phyloP scores from a whole-genome alignment of 2,888 invertebrate species.

The Cephus pygmeus region DNA sequence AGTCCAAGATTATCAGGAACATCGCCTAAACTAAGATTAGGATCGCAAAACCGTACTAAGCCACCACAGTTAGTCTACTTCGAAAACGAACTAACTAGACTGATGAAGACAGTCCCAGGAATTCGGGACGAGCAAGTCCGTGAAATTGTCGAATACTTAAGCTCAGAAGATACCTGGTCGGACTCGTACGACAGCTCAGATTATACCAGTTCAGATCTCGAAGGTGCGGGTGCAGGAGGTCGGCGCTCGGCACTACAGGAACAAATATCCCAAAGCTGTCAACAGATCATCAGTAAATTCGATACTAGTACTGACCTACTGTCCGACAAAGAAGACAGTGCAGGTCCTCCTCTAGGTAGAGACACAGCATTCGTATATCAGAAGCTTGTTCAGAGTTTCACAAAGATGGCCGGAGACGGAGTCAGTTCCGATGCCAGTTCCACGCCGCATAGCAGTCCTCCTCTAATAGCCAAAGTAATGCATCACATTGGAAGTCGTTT shows the following conservation, averaged over 20 bases:
- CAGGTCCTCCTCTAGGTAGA: constrained; percentile 68
- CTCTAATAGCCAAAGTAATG: constrained; percentile 90
- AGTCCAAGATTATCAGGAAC: constrained; percentile 60
- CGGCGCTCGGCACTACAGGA: constrained; percentile 80
- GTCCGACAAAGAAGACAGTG: constrained; percentile 43
- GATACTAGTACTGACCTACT: constrained; percentile 67
- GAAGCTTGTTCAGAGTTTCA: constrained; percentile 85
- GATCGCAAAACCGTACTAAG: constrained; percentile 73
- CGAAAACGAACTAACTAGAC: constrained; percentile 86
- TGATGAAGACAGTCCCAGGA: constrained; percentile 94
- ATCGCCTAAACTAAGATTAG: constrained; percentile 41
- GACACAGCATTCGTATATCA: constrained; percentile 91
- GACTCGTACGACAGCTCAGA: constrained; percentile 94
- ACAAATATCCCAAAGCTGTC: constrained; percentile 89
- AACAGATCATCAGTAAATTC: constrained; percentile 88
- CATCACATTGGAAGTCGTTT: constrained; percentile 89
- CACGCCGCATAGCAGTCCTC: constrained; percentile 78
- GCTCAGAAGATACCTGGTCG: constrained; percentile 93
- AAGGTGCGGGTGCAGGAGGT: constrained; percentile 72
- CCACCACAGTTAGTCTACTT: constrained; percentile 89
- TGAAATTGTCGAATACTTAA: constrained; percentile 91
- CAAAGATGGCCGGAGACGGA: constrained; percentile 76
- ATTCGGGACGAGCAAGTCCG: constrained; percentile 90
- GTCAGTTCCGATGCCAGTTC: constrained; percentile 66
- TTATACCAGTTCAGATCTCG: constrained; percentile 89